These are phyloP conservation scores for Upupa epops DNA, from an alignment of 2,113 vertebrate species.

Conservation along the genomic window DNA sequence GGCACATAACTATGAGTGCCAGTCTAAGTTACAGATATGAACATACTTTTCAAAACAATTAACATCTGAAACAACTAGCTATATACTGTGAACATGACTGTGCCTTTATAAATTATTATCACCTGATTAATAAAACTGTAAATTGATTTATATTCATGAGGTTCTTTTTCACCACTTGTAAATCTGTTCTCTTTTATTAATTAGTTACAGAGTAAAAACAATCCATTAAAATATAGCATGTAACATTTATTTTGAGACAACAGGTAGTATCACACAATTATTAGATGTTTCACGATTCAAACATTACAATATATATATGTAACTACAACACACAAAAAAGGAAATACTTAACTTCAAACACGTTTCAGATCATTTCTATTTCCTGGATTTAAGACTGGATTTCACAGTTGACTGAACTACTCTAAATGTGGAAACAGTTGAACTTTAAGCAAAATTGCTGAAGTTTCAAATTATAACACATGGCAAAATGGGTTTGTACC, in stretches of 20 bases:
- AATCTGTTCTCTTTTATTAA: background rate
- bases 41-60: background rate
- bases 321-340: background rate
- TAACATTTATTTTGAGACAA: background rate
- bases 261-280: background rate
- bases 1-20: background rate
- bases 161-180: background rate
- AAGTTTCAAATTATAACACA: background rate
- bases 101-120: background rate
- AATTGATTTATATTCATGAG: background rate
- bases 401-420: background rate
- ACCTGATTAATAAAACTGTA: background rate
- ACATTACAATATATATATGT: background rate
- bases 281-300: background rate
- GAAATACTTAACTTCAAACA: background rate
- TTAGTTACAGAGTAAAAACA: background rate
- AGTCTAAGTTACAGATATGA: too few relatives aligned
- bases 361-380: background rate
- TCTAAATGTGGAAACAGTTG: background rate
- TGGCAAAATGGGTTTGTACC: background rate
- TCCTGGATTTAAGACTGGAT: background rate
- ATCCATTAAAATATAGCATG: background rate
- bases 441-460: background rate
- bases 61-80: background rate
- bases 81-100: background rate